Evolutionary conservation across 2,113 vertebrate genomes (phyloP).

Genomic region (Aleadryas rufinucha): DNA sequence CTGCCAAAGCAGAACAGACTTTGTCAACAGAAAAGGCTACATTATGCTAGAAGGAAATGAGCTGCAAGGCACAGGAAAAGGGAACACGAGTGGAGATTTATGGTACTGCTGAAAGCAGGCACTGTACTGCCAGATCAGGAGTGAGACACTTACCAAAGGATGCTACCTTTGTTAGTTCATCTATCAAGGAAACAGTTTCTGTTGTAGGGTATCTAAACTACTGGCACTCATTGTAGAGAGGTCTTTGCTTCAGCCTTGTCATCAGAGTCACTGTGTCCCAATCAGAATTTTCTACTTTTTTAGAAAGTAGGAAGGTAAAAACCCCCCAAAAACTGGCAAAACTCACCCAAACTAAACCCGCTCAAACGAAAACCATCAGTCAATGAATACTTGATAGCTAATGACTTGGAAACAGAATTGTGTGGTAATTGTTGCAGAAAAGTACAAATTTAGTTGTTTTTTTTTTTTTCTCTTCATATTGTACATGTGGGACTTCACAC

Average conservation of each 20-base stretch:
- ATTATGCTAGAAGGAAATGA: conserved; percentile 67
- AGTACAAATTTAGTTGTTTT: not conserved
- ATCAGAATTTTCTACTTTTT: not conserved
- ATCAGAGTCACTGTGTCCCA: not conserved
- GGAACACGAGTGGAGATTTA: conserved; percentile 64
- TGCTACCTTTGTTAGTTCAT: conserved; percentile 17
- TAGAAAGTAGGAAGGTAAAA: not conserved
- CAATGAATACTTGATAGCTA: not conserved
- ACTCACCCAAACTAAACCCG: not conserved
- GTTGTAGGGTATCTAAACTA: not conserved
- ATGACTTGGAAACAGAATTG: not conserved
- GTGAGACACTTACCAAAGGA: conserved; percentile 9
- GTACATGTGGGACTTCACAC: not conserved
- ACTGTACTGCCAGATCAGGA: conserved; percentile 53
- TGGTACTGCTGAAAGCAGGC: conserved; percentile 45
- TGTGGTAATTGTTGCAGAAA: not conserved
- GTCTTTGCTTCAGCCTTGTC: not conserved
- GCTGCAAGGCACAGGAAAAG: conserved; percentile 63
- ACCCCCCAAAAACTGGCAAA: not conserved
- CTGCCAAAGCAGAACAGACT: conserved; percentile 63
- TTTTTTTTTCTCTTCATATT: not conserved
- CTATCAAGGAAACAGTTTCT: not conserved
- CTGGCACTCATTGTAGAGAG: not conserved
- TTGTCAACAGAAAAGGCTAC: conserved; percentile 62
- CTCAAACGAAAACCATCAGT: not conserved